Evolutionary conservation across 2,888 invertebrate genomes (phyloP).

Genomic region (Candidula unifasciata): DNA sequence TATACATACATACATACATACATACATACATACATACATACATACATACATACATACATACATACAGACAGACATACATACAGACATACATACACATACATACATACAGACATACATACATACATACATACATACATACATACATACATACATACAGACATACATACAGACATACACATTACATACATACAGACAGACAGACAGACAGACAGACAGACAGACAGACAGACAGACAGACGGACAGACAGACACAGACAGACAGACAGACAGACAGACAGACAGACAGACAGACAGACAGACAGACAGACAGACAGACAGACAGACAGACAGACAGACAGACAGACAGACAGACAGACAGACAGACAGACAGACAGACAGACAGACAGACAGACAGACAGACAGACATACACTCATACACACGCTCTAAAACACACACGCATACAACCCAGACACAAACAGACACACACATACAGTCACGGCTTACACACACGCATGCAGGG

Average conservation of each 20-base stretch:
- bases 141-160: no score
- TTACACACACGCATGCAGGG: no score
- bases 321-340: constrained; percentile 33
- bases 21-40: not conserved
- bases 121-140: no score
- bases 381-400: constrained; percentile 30
- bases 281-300: constrained; percentile 25
- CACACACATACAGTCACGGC: no score
- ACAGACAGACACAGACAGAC: constrained; percentile 35
- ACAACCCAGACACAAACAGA: no score
- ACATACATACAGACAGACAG: constrained; percentile 34
- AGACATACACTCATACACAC: constrained; percentile 29
- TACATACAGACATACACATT: no score
- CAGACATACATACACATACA: not conserved
- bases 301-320: constrained; percentile 36
- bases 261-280: constrained; percentile 34
- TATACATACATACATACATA: no score
- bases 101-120: not conserved
- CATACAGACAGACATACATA: not conserved
- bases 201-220: constrained; percentile 33
- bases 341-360: constrained; percentile 39
- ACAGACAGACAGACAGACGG: constrained; percentile 33
- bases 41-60: not conserved
- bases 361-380: constrained; percentile 44
- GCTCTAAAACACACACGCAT: not conserved